phyloP scores from a whole-genome alignment of 2,797 vertebrate species.

The Sebastes nivosus region DNA sequence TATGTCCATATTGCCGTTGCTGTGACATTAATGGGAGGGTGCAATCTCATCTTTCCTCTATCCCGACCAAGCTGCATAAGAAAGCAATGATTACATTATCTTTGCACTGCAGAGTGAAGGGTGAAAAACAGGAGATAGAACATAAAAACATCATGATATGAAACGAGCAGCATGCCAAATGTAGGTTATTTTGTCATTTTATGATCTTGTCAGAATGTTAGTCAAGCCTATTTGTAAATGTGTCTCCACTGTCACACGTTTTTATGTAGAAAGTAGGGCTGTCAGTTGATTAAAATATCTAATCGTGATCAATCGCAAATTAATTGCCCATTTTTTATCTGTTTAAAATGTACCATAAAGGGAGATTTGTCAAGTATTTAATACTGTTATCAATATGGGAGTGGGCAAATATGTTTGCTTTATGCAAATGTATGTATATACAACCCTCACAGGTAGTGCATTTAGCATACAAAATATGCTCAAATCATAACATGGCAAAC shows the following conservation, averaged over 20 bases:
- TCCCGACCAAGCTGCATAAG: not conserved
- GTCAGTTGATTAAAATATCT: no score
- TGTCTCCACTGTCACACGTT: not conserved
- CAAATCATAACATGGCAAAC: no score
- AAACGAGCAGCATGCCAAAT: constrained; percentile 20
- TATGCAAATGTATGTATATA: no score
- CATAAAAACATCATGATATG: not conserved
- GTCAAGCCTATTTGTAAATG: not conserved
- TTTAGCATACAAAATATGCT: no score
- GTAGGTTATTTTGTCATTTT: constrained; percentile 4
- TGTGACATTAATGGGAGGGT: constrained; percentile 63
- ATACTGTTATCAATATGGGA: no score
- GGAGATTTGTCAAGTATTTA: no score
- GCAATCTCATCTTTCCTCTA: constrained; percentile 12
- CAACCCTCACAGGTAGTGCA: no score
- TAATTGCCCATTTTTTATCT: no score
- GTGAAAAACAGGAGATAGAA: not conserved
- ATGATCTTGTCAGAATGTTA: not conserved
- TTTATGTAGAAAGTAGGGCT: no score
- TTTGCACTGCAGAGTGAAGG: not conserved
- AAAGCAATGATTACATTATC: not conserved
- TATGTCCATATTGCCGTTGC: constrained; percentile 31
- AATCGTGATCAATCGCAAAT: no score
- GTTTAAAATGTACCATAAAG: no score
- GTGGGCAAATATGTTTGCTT: no score